Percentiles rank a stretch among this genome's conserved stretches.
These are phyloP conservation scores for Penaeus chinensis DNA, from an alignment of 1,140 invertebrate species.

Conservation along the genomic window DNA sequence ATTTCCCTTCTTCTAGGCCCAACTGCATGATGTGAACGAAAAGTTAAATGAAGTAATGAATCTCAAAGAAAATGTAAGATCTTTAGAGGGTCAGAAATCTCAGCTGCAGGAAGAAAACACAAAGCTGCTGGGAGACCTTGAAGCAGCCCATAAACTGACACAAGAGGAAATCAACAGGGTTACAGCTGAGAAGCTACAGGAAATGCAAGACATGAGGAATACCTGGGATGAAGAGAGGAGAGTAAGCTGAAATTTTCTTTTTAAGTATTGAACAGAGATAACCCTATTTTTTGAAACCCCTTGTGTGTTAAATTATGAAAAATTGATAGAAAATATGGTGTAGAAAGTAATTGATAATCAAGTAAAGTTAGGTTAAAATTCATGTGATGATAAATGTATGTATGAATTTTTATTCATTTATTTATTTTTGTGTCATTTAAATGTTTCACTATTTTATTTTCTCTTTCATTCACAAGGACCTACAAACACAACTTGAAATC, in stretches of 20 bases:
- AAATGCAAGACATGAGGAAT: conserved; percentile 33
- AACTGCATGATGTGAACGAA: conserved; percentile 30
- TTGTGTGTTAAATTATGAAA: background rate
- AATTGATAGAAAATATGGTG: no score
- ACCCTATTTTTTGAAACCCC: background rate
- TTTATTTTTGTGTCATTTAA: background rate
- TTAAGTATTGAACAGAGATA: background rate
- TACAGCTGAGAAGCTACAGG: conserved; percentile 41
- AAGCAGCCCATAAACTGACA: conserved; percentile 24
- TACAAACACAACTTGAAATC: conserved; percentile 64
- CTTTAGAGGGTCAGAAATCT: conserved; percentile 10
- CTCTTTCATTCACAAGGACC: conserved; percentile 48
- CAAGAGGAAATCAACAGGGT: conserved; percentile 39
- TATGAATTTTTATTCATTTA: no score
- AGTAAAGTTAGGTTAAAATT: no score
- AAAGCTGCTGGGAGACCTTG: conserved; percentile 2
- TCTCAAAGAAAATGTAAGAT: conserved; percentile 12
- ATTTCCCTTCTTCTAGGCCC: conserved; percentile 1
- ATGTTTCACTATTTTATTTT: background rate
- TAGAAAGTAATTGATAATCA: no score
- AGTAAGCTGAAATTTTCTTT: conserved; percentile 18
- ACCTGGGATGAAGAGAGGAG: conserved; percentile 43
- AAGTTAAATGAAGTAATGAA: conserved; percentile 29
- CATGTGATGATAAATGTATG: no score
- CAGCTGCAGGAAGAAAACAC: conserved; percentile 2